A percentile compares a stretch with the other conserved stretches of the same genome.
phyloP scores from a whole-genome alignment of 2,113 vertebrate genomes.

The Chamaetylas fuelleborni region DNA sequence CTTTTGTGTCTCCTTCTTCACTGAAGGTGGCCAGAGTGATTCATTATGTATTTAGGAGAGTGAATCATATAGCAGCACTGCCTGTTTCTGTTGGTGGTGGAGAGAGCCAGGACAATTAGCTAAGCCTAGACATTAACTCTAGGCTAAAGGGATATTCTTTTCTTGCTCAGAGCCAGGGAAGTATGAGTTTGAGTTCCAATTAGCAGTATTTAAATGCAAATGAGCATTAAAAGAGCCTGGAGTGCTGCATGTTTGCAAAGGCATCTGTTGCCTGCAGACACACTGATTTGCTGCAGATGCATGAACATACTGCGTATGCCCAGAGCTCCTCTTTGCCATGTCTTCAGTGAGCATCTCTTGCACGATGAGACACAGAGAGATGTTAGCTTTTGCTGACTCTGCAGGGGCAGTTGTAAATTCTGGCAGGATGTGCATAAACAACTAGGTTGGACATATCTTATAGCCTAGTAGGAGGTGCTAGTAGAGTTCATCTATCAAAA shows the following conservation, averaged over 20 bases:
- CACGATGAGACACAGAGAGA: background rate
- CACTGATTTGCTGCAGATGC: background rate
- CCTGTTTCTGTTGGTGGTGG: background rate
- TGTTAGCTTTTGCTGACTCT: background rate
- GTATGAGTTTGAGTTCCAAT: constrained; percentile 1
- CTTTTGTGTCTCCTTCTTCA: background rate
- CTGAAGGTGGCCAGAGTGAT: background rate
- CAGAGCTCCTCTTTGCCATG: background rate
- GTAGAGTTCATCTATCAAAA: background rate
- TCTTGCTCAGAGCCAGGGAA: background rate
- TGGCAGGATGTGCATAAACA: background rate
- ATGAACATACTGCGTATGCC: background rate
- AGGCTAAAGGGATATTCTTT: background rate
- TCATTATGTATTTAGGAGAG: background rate
- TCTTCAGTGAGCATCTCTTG: background rate
- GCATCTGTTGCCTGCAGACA: background rate
- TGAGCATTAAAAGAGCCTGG: background rate
- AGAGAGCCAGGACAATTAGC: background rate
- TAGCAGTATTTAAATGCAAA: constrained; percentile 11
- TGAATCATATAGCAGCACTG: background rate
- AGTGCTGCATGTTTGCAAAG: background rate
- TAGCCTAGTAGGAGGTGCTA: background rate
- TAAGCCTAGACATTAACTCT: background rate
- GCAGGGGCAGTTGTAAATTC: background rate
- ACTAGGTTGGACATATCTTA: background rate